Evolutionary conservation across 2,113 vertebrate species (phyloP).

Genomic region (Athene noctua): DNA sequence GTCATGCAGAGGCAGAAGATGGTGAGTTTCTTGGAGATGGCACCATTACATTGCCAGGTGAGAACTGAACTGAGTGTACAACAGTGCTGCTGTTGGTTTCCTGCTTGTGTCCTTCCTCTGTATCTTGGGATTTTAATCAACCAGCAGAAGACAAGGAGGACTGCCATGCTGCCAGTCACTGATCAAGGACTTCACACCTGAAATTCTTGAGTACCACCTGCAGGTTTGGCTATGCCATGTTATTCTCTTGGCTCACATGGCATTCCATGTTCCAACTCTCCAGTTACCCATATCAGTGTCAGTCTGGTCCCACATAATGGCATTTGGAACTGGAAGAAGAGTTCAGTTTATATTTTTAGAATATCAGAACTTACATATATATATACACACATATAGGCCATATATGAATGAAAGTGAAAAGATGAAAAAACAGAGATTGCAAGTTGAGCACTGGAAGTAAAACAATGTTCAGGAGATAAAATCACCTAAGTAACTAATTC

Average conservation of each 20-base stretch:
- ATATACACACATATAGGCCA: too few species aligned
- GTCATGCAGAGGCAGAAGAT: not conserved
- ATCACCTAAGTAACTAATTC: not conserved
- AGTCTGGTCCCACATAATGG: fast-evolving
- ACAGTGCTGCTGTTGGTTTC: not conserved
- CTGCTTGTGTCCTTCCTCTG: not conserved
- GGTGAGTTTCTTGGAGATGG: not conserved
- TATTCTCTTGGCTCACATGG: not conserved
- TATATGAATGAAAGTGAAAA: not conserved
- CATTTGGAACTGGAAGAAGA: not conserved
- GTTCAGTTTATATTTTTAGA: not conserved
- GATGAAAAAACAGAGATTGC: not conserved
- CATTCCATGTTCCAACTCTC: not conserved
- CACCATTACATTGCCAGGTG: not conserved
- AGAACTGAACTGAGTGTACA: not conserved
- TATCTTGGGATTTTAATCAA: not conserved
- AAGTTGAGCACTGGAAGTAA: not conserved
- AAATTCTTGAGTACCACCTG: not conserved
- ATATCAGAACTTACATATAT: not conserved
- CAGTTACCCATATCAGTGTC: not conserved
- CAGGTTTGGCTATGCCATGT: not conserved
- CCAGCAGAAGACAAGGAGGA: not conserved
- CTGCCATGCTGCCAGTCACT: not conserved
- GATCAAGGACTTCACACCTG: not conserved
- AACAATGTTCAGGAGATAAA: not conserved